Evolutionary conservation across 2,888 invertebrate species (phyloP).

Genomic region (Plebejus anna): DNA sequence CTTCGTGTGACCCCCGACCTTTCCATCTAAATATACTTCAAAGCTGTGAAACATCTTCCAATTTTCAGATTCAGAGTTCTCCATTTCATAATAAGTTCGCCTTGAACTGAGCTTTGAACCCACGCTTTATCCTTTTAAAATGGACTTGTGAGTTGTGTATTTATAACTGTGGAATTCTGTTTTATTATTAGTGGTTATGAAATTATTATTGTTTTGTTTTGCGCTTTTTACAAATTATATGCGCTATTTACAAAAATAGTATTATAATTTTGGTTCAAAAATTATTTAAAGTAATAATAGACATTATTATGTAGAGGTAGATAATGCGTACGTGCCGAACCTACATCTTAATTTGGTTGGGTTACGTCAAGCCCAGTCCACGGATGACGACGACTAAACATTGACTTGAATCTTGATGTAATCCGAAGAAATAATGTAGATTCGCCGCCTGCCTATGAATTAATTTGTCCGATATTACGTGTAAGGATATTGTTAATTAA

Average conservation of each 20-base stretch:
- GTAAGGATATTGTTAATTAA: neutral
- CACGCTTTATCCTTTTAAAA: neutral
- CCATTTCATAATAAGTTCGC: conserved; percentile 6
- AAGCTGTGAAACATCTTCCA: conserved; percentile 6
- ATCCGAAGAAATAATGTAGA: neutral
- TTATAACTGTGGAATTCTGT: neutral
- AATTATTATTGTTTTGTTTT: neutral
- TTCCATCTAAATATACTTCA: conserved; percentile 25
- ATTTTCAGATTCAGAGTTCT: neutral
- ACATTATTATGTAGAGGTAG: too few relatives aligned
- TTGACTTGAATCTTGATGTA: neutral
- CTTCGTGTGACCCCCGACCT: conserved; percentile 19
- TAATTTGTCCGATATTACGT: neutral
- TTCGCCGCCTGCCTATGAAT: neutral
- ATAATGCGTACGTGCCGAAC: too few relatives aligned
- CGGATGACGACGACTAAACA: too few relatives aligned
- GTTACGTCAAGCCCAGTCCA: too few relatives aligned
- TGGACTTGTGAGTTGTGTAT: neutral
- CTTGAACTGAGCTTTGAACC: neutral
- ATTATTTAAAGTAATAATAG: too few relatives aligned
- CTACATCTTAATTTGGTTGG: too few relatives aligned
- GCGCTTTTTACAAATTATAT: neutral
- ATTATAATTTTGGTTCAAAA: too few relatives aligned
- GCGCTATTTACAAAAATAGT: too few relatives aligned
- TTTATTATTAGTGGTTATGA: neutral